Base-by-base conservation (phyloP, 2,113 vertebrate species). In the Coracopsis vasa region DNA sequence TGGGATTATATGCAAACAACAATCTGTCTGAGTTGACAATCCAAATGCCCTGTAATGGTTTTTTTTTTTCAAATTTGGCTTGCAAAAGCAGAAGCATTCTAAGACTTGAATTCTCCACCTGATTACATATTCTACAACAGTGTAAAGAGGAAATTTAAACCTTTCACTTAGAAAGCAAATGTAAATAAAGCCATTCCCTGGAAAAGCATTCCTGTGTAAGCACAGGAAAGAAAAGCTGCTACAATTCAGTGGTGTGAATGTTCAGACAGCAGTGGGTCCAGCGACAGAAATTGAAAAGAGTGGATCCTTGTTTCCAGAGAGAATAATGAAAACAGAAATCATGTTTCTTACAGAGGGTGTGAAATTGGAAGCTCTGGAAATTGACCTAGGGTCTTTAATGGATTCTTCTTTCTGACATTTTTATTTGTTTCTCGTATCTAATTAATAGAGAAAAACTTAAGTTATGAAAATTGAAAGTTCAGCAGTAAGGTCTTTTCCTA, bases 291-390 rank as follows among this genome's bases (percentile, higher is more conserved):
- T 0, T 41, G 20, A 41, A 47, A 73, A 25, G 33, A 51, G 42
- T 11, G 62, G 67, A 31, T 71, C 42, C 24, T 54, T 50, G 18
- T 35, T 94, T 81, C 42, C 62, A 35, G 41, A 77, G 44, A 69
- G 28, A 60, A 3, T 48, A 64, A 44, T 33, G 42, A 42, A 56
- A 88, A 42, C 7, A 94, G 54, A 72, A 89, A 44, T 70, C 28
- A 10, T 1, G 3, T 15, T 73, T 69, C 33, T 80, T 50, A 21
- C 6, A 19, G 64, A 25, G 21, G 11, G 16, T 39, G 35, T 70
- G 39, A 71, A 81, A 51, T 11, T 54, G 61, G 42, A 86, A 91
- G 15, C 19, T 87, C 62, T 94, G 41, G 61, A 88, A 86, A 73
- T 25, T 45, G 25, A n/a, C 25, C 39, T 2, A 10, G 2, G 4